These are phyloP conservation scores for Rhinophrynus dorsalis DNA, from an alignment of 2,797 vertebrate species.

Conservation along the genomic window DNA sequence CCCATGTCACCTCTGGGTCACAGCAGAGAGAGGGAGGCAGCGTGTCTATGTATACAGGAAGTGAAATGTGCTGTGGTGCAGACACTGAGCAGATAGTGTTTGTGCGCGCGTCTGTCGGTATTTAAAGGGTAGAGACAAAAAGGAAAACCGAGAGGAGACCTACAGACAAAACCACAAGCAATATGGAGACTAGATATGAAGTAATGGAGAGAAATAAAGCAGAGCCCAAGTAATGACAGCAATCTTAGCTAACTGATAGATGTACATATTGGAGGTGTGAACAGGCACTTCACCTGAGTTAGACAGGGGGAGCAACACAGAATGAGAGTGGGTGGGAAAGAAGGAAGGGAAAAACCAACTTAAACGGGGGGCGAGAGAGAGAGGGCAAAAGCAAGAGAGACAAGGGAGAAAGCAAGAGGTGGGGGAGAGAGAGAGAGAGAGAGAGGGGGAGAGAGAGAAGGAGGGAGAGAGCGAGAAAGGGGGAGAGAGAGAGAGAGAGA, in stretches of 20 bases:
- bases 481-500: not conserved
- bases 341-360: not conserved
- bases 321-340: not conserved
- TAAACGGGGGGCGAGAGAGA: not conserved
- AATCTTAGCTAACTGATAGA: too few relatives aligned
- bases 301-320: not conserved
- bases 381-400: not conserved
- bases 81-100: not conserved
- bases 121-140: not conserved
- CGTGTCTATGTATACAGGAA: constrained; percentile 13
- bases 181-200: too few relatives aligned
- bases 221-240: too few relatives aligned
- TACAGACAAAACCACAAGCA: too few relatives aligned
- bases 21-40: not conserved
- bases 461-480: not conserved
- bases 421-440: not conserved
- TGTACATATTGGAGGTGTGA: too few relatives aligned
- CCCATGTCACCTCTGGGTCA: not conserved
- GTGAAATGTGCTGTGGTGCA: constrained; percentile 4
- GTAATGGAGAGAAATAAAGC: too few relatives aligned
- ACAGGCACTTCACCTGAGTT: not conserved
- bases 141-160: too few relatives aligned
- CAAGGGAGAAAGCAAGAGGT: not conserved
- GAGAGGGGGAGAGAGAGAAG: not conserved
- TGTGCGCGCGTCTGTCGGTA: not conserved